Conservation (phyloP, 2,888 invertebrate species). For the Prionchulus punctatus region DNA sequence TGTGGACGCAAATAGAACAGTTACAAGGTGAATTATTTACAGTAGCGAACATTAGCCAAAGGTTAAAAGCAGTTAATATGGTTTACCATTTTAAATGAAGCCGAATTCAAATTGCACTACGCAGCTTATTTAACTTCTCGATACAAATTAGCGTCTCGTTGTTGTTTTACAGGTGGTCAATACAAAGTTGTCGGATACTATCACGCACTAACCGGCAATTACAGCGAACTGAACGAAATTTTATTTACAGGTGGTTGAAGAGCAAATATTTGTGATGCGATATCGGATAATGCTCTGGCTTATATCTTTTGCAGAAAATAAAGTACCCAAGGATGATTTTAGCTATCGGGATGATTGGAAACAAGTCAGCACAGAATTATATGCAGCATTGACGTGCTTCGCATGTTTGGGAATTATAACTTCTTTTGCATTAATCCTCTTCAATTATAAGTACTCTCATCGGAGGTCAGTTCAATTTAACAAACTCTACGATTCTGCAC, state of each 20-base stretch:
- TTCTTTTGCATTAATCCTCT: conserved; percentile 66
- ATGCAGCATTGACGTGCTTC: conserved; percentile 78
- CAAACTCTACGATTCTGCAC: too few relatives aligned
- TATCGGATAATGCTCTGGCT: too few relatives aligned
- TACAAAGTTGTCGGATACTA: conserved; percentile 88
- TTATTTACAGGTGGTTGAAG: conserved; percentile 46
- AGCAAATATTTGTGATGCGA: too few relatives aligned
- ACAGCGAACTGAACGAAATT: conserved; percentile 76
- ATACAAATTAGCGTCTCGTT: background rate
- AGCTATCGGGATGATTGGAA: background rate
- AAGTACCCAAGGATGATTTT: background rate
- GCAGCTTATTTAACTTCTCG: too few relatives aligned
- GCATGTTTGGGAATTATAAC: conserved; percentile 71
- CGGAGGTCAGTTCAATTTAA: conserved; percentile 53
- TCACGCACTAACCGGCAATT: conserved; percentile 81
- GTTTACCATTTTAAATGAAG: too few relatives aligned
- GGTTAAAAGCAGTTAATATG: too few relatives aligned
- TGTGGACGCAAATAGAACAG: conserved; percentile 93
- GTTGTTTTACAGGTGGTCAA: conserved; percentile 51
- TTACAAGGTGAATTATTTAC: conserved; percentile 51
- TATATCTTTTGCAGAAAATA: too few relatives aligned
- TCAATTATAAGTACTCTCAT: conserved; percentile 78
- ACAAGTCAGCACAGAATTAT: conserved; percentile 71
- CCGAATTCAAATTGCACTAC: too few relatives aligned
- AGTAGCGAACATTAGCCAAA: too few relatives aligned